Base-by-base conservation (phyloP, 2,888 invertebrate species). In the Microctonus hyperodae region DNA sequence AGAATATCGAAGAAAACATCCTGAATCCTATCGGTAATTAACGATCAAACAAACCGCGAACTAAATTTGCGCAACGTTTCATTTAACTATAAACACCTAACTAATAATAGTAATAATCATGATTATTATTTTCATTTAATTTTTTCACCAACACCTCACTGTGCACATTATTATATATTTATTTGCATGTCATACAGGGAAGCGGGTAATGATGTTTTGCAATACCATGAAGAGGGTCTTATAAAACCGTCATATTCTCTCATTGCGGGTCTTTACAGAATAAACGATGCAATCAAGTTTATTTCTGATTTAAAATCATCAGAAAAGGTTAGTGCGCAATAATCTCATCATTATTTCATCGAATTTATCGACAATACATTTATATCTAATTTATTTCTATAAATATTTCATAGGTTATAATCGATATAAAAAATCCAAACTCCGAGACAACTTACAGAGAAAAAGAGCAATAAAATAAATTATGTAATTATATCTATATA, bases 171-270 rank as follows among this genome's bases (percentile, higher is more conserved):
- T 55, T 40, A 20, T 64, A 28, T n/a, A 44, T 44, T 16, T 44
- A 44, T 44, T 44, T 20, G 44, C 44, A 44, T 44, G 44, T 44
- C 44, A 44, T 77, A n/a, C 76, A 85, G 86, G 44, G 83, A 87
- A 79, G 84, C 86, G n/a, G 86, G 90, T 22, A 83, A 85, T 50
- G 89, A 90, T 77, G 86, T 89, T 4, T 82, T 91, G 66, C 87
- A 89, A 70, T 86, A 90, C 79, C 87, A 87, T 35, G 87, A 88
- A 69, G 88, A 90, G 72, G 88, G 87, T 23, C 82, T 89, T n/a
- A 87, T 91, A 65, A 85, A 83, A 16, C 90, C 91, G 1, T 85
- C 87, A 71, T 83, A 87, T 55, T 88, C 88, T 40, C 84, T 87
- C 64, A 85, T 83, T 60, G 89, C 87, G 76, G 83, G 86, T 33